Evolutionary conservation across 1,140 invertebrate species (phyloP).

Genomic region (Sarcophaga peregrina): DNA sequence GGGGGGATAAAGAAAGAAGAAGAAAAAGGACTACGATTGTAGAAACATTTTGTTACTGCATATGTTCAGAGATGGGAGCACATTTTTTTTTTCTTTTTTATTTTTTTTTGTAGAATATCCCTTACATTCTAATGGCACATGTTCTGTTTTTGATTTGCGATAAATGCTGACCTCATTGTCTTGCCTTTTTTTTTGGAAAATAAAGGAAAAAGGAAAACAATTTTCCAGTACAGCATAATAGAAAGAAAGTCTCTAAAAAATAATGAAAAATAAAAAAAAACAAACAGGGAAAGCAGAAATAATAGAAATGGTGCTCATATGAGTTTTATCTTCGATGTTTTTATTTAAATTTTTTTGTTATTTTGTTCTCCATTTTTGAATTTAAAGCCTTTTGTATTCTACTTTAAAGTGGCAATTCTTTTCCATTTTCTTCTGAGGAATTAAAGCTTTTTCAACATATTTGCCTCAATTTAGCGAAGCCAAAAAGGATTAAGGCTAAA

Average conservation of each 20-base stretch:
- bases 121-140: conserved; percentile 23
- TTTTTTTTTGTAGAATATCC: background rate
- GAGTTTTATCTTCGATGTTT: too few species aligned
- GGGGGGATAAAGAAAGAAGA: background rate
- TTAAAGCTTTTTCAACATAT: background rate
- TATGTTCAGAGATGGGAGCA: background rate
- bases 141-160: conserved; percentile 37
- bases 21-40: background rate
- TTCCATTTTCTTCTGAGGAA: background rate
- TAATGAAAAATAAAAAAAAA: too few species aligned
- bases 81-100: background rate
- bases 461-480: background rate
- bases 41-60: background rate
- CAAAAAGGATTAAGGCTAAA: background rate
- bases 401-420: background rate
- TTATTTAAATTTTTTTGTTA: too few species aligned
- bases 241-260: too few species aligned
- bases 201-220: background rate
- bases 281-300: too few species aligned
- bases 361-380: too few species aligned
- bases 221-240: too few species aligned
- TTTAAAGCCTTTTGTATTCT: background rate
- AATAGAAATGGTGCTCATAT: too few species aligned
- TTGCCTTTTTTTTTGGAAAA: background rate
- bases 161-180: conserved; percentile 37